phyloP scores from a whole-genome alignment of 2,888 invertebrate species.

The Encarsia formosa region DNA sequence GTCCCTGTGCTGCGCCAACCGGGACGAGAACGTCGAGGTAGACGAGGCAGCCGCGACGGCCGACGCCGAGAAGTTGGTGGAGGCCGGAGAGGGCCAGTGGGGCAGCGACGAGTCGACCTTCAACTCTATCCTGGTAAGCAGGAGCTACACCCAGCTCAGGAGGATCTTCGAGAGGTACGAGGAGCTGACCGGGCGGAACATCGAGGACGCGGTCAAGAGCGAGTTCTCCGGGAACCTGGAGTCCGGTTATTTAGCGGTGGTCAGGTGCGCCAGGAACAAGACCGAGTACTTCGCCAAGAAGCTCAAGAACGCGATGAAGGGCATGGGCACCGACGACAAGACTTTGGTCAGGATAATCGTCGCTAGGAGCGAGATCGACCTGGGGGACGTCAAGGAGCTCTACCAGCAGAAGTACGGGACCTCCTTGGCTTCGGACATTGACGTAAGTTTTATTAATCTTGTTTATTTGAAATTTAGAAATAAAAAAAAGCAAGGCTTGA shows the following conservation, averaged over 20 bases:
- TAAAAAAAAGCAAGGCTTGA: no score
- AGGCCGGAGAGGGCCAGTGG: conserved; percentile 66
- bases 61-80: conserved; percentile 75
- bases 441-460: conserved; percentile 55
- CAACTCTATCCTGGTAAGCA: conserved; percentile 77
- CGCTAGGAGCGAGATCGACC: conserved; percentile 79
- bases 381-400: conserved; percentile 77
- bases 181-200: conserved; percentile 69
- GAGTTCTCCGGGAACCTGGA: conserved; percentile 78
- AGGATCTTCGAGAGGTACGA: conserved; percentile 69
- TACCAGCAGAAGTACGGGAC: conserved; percentile 75
- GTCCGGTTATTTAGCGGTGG: conserved; percentile 76
- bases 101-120: conserved; percentile 88
- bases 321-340: conserved; percentile 83
- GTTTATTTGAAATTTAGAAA: background rate
- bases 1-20: conserved; percentile 68
- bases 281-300: conserved; percentile 81
- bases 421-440: conserved; percentile 74
- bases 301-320: conserved; percentile 82
- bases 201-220: conserved; percentile 74
- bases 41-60: conserved; percentile 69
- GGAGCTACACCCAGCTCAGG: conserved; percentile 68
- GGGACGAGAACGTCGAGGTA: conserved; percentile 73
- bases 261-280: conserved; percentile 75
- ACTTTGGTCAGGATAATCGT: conserved; percentile 82